Evolutionary conservation across 2,888 invertebrate species (phyloP).

Genomic region (Andrena bicolor): DNA sequence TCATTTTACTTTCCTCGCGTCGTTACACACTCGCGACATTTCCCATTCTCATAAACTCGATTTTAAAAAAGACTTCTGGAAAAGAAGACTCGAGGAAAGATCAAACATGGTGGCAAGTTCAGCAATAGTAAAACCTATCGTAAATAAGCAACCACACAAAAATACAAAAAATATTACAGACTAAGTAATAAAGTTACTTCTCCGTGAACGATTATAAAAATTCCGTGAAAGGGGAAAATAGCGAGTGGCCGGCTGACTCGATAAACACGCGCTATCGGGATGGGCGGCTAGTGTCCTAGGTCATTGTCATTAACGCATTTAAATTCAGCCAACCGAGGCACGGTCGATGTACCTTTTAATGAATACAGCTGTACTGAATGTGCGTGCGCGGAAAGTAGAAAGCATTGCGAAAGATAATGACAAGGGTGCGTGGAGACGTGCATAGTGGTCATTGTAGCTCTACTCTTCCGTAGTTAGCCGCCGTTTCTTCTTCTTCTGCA

Average conservation of each 20-base stretch:
- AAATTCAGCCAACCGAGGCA: slow-evolving; percentile 55
- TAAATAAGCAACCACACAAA: too few species aligned
- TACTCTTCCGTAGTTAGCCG: slow-evolving; percentile 34
- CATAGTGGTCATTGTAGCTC: slow-evolving; percentile 50
- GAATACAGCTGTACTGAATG: slow-evolving; percentile 36
- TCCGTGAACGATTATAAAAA: too few species aligned
- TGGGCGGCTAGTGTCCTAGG: slow-evolving; percentile 7
- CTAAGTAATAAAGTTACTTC: too few species aligned
- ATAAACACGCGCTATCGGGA: background rate
- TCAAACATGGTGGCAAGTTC: background rate
- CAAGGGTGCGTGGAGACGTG: slow-evolving; percentile 36
- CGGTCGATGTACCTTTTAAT: slow-evolving; percentile 51
- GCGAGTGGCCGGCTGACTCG: too few species aligned
- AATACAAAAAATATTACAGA: too few species aligned
- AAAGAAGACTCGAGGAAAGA: background rate
- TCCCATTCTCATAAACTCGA: slow-evolving; percentile 22
- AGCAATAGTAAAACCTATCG: too few species aligned
- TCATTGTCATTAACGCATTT: slow-evolving; percentile 55
- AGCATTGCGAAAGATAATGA: slow-evolving; percentile 65
- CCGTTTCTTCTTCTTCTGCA: background rate
- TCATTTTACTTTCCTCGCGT: slow-evolving; percentile 68
- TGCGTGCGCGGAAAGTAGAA: slow-evolving; percentile 67
- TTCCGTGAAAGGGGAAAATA: background rate
- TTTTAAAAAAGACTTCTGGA: background rate
- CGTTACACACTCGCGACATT: slow-evolving; percentile 42